phyloP scores from a whole-genome alignment of 1,140 invertebrate species.

The Drosophila varians region DNA sequence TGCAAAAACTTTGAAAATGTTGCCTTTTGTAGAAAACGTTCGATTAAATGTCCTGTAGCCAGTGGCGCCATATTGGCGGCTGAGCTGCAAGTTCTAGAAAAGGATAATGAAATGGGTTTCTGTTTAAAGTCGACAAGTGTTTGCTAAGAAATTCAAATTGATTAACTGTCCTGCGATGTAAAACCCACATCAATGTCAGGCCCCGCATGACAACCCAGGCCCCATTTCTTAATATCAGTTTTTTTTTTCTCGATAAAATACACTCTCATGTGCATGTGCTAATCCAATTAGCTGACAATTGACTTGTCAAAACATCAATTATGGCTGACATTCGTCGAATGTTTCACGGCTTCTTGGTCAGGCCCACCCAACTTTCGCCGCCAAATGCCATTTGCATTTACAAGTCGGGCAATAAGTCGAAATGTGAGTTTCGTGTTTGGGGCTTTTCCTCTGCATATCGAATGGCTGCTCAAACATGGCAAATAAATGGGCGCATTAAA shows the following conservation, averaged over 20 bases:
- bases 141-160: background rate
- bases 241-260: background rate
- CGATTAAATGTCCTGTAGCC: background rate
- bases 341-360: constrained; percentile 18
- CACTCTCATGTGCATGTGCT: constrained; percentile 6
- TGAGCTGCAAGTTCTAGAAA: constrained; percentile 5
- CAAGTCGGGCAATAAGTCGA: constrained; percentile 50
- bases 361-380: background rate
- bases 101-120: background rate
- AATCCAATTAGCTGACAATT: constrained; percentile 72
- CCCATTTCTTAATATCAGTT: constrained; percentile 27
- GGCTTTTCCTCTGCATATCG: constrained; percentile 43
- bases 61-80: constrained; percentile 17
- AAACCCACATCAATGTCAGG: constrained; percentile 17
- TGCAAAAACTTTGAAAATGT: constrained; percentile 17
- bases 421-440: constrained; percentile 57
- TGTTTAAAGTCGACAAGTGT: background rate
- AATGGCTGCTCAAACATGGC: constrained; percentile 49
- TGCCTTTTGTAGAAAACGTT: constrained; percentile 21
- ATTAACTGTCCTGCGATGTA: constrained; percentile 3
- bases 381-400: constrained; percentile 62
- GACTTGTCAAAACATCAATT: constrained; percentile 76
- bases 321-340: constrained; percentile 56
- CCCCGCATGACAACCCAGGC: constrained; percentile 11
- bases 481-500: constrained; percentile 71